Evolutionary conservation across 2,888 invertebrate genomes (phyloP), one percentile per base, ranked within the genome.

Genomic region (Fragum fragum): DNA sequence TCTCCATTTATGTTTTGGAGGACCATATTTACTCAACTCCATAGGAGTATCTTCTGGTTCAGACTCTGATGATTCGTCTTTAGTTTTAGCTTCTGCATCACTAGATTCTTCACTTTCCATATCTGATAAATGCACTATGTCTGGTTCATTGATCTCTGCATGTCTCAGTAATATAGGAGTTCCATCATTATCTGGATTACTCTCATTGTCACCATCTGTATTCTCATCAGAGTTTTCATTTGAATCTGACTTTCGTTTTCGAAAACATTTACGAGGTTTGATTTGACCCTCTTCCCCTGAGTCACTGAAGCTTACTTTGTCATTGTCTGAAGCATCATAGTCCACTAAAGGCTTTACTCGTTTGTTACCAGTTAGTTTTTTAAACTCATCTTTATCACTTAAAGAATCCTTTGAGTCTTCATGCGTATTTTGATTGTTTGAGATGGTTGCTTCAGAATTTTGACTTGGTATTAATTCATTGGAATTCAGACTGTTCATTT

Each of bases 1-100:
- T 86, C 95, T 95, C 96, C 97, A 97, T 81, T 96, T 96, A 87
- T 97, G 96, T 91, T 86, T 90, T 0, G 91, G 92, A 26, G 77
- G 87, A 11, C 85, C 85, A 83, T 73, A 85, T 66, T 83, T 68
- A 70, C 81, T 83, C 21, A 79, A 68, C 52, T 75, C 82, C 21
- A 81, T 70, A 28, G 84, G 87, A 2, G 76, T 79, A n/a, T 85
- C 84, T 9, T 86, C 87, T 32, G 84, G 79, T 59, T 90, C 88
- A 55, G 81, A 83, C 18, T 83, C 84, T 3, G 82, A 81, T 14
- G 86, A 80, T n/a, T 79, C 79, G 29, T 52, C 52, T 74, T 61
- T 79, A 23, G 68, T 23, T 28, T 74, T 69, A 53, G 39, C 32
- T 53, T 71, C 36, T 9, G 71, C 76, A 23, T 76, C 77, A 70